Evolutionary conservation across 2,797 vertebrate genomes (phyloP), one percentile per base, ranked within the genome.

Genomic region (Vultur gryphus): DNA sequence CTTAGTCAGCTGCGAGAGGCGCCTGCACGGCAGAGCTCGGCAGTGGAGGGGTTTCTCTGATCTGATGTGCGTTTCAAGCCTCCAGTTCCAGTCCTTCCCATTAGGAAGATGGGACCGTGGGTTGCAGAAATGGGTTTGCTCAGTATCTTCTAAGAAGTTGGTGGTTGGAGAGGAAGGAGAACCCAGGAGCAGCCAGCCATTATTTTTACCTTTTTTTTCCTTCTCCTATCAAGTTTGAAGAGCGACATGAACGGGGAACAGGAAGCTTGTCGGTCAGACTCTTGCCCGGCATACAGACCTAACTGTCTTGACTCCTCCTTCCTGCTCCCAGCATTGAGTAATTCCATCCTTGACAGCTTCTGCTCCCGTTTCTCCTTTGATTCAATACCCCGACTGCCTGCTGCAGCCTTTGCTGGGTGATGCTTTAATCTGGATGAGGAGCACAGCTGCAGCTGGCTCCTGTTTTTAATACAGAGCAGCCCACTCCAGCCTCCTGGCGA

Each of bases 121-220:
- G 5, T 10, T 3, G 0, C 0, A 8, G 19, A 4, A 71, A 8
- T 19, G 59, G 52, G 15, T 23, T 29, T 75, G 51, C n/a, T 57
- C 16, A 0, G 37, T 7, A 0, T 7, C 31, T 16, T 11, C 0
- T 0, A 16, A 9, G 6, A 19, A 31, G 7, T 0, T 43, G 79
- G 7, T 24, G 65, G 20, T 6, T 7, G 28, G 6, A 6, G 9
- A 4, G 31, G 52, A n/a, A 84, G 58, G 81, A 44, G 71, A 49
- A 9, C 9, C 41, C 46, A 18, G 59, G 2, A 31, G 15, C 58
- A 64, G 33, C 7, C 9, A n/a, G 29, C 14, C 7, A 5, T 21
- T 43, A 2, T 64, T 39, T 64, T 33, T 8, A 5, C 9, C 43
- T 51, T 57, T 31, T 37, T 31, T 19, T 23, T 15, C 14, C 39